Evolutionary conservation across 1,140 invertebrate genomes (phyloP).

Genomic region (Carposina sasakii): DNA sequence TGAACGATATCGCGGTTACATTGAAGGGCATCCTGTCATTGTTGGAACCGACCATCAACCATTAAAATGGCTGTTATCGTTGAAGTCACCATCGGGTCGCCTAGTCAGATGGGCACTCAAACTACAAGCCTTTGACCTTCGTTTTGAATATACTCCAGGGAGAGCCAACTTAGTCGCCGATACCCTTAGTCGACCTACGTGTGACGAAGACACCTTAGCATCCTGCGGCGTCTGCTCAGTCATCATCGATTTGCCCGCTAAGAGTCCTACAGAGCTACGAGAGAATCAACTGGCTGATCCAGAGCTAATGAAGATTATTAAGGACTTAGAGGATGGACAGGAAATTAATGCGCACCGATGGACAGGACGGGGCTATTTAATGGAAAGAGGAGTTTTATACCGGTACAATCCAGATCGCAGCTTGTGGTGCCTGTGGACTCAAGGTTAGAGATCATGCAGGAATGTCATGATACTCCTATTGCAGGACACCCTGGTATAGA

Average conservation of each 20-base stretch:
- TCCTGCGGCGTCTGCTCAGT: conserved; percentile 15
- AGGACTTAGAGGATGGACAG: conserved; percentile 22
- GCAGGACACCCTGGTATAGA: no score
- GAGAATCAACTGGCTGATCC: conserved; percentile 25
- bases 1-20: no score
- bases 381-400: no score
- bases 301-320: conserved; percentile 28
- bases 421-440: no score
- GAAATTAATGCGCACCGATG: no score
- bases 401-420: no score
- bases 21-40: conserved; percentile 43
- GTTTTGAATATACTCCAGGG: conserved; percentile 25
- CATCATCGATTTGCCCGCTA: conserved; percentile 16
- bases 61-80: conserved; percentile 52
- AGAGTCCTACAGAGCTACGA: conserved; percentile 13
- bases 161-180: conserved; percentile 23
- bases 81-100: conserved; percentile 42
- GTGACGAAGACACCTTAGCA: not conserved
- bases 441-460: no score
- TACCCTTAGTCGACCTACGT: conserved; percentile 14
- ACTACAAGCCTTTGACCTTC: conserved; percentile 48
- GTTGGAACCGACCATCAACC: conserved; percentile 65
- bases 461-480: no score
- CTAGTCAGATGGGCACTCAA: conserved; percentile 53
- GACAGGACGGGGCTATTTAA: no score